These are phyloP conservation scores for Polymixis lichenea DNA, from an alignment of 2,888 invertebrate genomes.

Conservation along the genomic window DNA sequence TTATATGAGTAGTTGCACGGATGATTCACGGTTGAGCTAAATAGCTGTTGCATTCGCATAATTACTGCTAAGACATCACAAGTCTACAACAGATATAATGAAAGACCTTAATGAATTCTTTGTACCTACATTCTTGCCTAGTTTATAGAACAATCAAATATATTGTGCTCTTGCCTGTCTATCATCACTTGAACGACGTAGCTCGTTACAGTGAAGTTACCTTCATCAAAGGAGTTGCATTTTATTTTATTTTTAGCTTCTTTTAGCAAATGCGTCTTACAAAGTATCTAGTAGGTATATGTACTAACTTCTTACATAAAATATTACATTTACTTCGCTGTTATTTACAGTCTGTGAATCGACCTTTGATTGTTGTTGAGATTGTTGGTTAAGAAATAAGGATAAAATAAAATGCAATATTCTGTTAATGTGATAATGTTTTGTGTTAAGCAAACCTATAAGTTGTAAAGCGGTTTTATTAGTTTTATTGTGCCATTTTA, in stretches of 20 bases:
- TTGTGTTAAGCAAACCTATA: constrained; percentile 8
- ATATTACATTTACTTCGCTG: background rate
- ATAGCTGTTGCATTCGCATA: constrained; percentile 30
- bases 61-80: constrained; percentile 29
- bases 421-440: background rate
- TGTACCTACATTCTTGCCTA: constrained; percentile 6
- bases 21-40: constrained; percentile 49
- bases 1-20: constrained; percentile 16
- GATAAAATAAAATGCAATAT: constrained; percentile 19
- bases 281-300: no score
- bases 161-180: background rate
- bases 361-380: constrained; percentile 42
- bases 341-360: constrained; percentile 33
- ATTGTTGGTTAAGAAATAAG: constrained; percentile 39
- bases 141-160: constrained; percentile 1
- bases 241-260: background rate
- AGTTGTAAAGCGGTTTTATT: constrained; percentile 34
- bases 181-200: background rate
- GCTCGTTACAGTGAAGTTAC: background rate
- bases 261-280: constrained; percentile 1
- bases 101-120: constrained; percentile 24
- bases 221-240: background rate
- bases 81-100: constrained; percentile 22
- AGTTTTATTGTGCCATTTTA: background rate
- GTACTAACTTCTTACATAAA: background rate